phyloP scores from a whole-genome alignment of 1,140 invertebrate species.

The Lepidotrigona ventralis region DNA sequence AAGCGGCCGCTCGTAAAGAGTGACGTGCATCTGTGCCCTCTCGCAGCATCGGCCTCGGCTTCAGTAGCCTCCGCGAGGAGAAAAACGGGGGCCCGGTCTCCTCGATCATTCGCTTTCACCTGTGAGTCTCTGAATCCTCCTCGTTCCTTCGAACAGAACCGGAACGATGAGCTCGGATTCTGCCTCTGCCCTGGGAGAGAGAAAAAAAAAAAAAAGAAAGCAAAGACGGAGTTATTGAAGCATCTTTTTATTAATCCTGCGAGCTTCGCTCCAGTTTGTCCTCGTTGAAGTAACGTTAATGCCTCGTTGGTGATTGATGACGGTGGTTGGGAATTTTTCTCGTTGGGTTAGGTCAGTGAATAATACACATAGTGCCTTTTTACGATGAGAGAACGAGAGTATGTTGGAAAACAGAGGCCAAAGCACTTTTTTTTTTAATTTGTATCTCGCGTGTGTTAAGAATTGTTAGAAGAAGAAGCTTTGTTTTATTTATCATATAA shows the following conservation, averaged over 20 bases:
- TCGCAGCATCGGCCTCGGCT: conserved; percentile 6
- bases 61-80: not conserved
- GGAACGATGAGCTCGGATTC: not conserved
- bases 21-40: conserved; percentile 42
- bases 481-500: too few relatives aligned
- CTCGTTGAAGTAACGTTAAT: not conserved
- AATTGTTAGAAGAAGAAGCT: too few relatives aligned
- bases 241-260: not conserved
- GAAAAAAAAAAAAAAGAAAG: not conserved
- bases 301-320: not conserved
- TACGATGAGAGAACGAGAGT: too few relatives aligned
- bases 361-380: too few relatives aligned
- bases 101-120: not conserved
- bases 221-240: not conserved
- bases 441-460: too few relatives aligned
- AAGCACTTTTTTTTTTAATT: too few relatives aligned
- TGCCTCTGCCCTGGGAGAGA: not conserved
- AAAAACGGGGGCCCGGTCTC: not conserved
- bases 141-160: not conserved
- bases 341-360: not conserved
- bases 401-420: too few relatives aligned
- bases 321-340: not conserved
- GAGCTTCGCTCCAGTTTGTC: not conserved
- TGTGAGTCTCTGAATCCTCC: not conserved
- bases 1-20: conserved; percentile 62